Evolutionary conservation across 2,113 vertebrate species (phyloP).

Genomic region (Cebidichthys violaceus): DNA sequence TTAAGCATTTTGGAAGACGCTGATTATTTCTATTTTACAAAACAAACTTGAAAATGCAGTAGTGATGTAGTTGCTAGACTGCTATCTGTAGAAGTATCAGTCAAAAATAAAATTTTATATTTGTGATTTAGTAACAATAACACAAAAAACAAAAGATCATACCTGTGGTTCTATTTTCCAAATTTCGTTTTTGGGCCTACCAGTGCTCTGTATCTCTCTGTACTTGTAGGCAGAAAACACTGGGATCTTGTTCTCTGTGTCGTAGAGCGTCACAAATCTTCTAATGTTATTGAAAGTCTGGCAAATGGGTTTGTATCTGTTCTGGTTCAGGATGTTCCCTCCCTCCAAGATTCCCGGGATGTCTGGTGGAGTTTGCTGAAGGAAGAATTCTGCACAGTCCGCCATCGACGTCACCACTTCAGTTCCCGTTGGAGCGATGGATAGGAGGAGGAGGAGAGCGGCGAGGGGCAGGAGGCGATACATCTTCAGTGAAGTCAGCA

Average conservation of each 20-base stretch:
- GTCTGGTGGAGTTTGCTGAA: conserved; percentile 7
- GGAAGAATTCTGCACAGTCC: conserved; percentile 39
- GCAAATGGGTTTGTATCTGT: conserved; percentile 58
- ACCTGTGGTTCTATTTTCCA: conserved; percentile 60
- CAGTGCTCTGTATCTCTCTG: accelerated
- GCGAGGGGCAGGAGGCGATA: background rate
- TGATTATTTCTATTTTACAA: background rate
- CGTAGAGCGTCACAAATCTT: conserved; percentile 62
- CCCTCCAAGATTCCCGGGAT: conserved; percentile 31
- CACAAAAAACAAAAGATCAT: background rate
- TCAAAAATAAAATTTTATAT: background rate
- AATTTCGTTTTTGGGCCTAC: accelerated
- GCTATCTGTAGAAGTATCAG: background rate
- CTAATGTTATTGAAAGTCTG: conserved; percentile 6
- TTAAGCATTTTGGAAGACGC: no score
- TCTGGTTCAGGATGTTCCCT: conserved; percentile 33
- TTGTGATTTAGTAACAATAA: background rate
- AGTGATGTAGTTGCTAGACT: background rate
- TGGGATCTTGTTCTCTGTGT: conserved; percentile 53
- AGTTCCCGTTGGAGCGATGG: background rate
- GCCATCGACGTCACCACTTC: conserved; percentile 26
- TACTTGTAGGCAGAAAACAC: conserved; percentile 68
- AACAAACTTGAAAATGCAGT: background rate
- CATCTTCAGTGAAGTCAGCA: background rate
- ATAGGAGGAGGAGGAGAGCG: conserved; percentile 21